Percentiles rank a stretch among this genome's conserved stretches.
Evolutionary conservation across 2,113 vertebrate genomes (phyloP).

Genomic region (Columba livia): DNA sequence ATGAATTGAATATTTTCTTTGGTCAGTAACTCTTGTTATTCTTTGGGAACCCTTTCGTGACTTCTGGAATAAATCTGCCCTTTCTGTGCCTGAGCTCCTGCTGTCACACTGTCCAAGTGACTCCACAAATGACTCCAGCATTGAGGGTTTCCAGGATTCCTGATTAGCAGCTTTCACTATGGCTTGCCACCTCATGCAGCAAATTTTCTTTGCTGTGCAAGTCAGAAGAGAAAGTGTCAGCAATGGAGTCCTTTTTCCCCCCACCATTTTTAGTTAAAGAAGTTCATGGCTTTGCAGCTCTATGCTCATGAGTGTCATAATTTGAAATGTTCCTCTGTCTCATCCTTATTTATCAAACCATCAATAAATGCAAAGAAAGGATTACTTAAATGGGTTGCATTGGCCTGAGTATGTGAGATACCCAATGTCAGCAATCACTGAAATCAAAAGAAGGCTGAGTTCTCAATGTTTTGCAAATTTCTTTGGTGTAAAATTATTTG

Average conservation of each 20-base stretch:
- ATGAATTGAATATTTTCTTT: neutral
- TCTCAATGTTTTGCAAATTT: neutral
- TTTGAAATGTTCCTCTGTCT: neutral
- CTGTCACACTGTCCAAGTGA: neutral
- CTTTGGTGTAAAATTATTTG: neutral
- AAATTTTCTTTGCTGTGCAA: neutral
- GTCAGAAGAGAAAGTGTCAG: neutral
- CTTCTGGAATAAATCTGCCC: constrained; percentile 2
- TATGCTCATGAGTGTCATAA: neutral
- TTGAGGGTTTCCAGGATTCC: neutral
- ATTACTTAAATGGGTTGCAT: neutral
- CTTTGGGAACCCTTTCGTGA: neutral
- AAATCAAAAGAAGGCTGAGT: neutral
- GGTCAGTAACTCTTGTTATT: neutral
- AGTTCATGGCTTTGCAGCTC: neutral
- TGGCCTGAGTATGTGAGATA: neutral
- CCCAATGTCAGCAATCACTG: neutral
- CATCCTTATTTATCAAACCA: neutral
- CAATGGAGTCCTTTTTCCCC: fast-evolving
- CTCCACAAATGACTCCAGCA: neutral
- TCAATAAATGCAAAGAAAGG: neutral
- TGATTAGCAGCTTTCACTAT: neutral
- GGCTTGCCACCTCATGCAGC: neutral
- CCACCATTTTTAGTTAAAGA: neutral
- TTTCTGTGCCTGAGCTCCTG: neutral